phyloP scores from a whole-genome alignment of 2,113 vertebrate species.

The Uria aalge region DNA sequence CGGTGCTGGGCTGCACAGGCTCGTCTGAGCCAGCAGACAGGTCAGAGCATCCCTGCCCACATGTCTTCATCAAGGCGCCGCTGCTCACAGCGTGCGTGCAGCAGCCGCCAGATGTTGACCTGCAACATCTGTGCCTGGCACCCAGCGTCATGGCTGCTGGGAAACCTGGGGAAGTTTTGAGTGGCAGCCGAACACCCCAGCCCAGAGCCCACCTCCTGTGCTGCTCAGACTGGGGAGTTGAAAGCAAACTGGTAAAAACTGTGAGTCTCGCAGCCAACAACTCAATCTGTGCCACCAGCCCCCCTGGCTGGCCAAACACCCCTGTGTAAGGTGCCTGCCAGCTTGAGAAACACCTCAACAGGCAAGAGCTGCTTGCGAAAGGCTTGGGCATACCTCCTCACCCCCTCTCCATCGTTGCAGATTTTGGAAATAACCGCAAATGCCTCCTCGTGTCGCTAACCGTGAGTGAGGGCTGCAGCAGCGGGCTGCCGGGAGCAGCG shows the following conservation, averaged over 20 bases:
- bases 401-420: too few relatives aligned
- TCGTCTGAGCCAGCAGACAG: not conserved
- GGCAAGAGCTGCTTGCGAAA: not conserved
- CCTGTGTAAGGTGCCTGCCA: not conserved
- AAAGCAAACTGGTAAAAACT: not conserved
- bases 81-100: not conserved
- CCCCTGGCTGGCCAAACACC: not conserved
- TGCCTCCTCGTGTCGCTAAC: not conserved
- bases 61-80: rapidly evolving
- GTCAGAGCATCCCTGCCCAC: not conserved
- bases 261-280: not conserved
- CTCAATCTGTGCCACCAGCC: not conserved
- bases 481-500: not conserved
- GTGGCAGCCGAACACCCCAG: not conserved
- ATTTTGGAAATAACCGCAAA: not conserved
- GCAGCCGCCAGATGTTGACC: not conserved
- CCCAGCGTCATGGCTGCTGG: not conserved
- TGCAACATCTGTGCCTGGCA: not conserved
- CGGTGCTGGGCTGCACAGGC: not conserved
- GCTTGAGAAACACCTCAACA: not conserved
- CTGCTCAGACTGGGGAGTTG: not conserved
- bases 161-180: not conserved
- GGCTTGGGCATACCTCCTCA: not conserved
- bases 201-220: not conserved
- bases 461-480: not conserved